Percentiles rank a stretch among this genome's conserved stretches.
Conservation (phyloP, 1,140 invertebrate genomes). For the Eciton burchellii region DNA sequence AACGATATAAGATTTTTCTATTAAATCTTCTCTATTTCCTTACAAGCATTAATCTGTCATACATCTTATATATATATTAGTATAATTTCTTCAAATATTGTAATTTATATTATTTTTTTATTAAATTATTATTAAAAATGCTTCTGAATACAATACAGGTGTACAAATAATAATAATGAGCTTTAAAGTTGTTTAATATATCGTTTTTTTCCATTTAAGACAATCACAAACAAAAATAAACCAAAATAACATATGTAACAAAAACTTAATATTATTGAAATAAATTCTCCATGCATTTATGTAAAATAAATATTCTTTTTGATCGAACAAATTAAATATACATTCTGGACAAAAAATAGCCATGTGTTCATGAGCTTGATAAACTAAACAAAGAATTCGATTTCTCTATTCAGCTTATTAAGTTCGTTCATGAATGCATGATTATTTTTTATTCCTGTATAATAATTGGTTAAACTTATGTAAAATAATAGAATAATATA, state of each 20-base stretch:
- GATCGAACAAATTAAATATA: background rate
- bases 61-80: background rate
- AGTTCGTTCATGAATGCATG: too few relatives aligned
- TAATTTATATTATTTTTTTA: conserved; percentile 12
- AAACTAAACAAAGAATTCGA: background rate
- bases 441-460: too few relatives aligned
- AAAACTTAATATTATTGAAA: conserved; percentile 19
- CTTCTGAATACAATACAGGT: too few relatives aligned
- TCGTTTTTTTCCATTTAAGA: background rate
- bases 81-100: conserved; percentile 11
- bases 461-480: conserved; percentile 8
- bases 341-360: too few relatives aligned
- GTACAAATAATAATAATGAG: background rate
- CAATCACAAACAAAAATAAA: conserved; percentile 29
- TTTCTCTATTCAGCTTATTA: too few relatives aligned
- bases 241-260: conserved; percentile 32
- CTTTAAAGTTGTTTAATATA: background rate
- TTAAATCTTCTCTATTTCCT: too few relatives aligned
- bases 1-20: too few relatives aligned
- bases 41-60: too few relatives aligned
- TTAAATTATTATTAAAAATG: background rate
- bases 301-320: conserved; percentile 21
- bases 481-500: conserved; percentile 31
- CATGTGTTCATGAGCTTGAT: too few relatives aligned
- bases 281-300: conserved; percentile 12